Conservation (phyloP, 2,113 vertebrate genomes). For the Antennarius striatus region DNA sequence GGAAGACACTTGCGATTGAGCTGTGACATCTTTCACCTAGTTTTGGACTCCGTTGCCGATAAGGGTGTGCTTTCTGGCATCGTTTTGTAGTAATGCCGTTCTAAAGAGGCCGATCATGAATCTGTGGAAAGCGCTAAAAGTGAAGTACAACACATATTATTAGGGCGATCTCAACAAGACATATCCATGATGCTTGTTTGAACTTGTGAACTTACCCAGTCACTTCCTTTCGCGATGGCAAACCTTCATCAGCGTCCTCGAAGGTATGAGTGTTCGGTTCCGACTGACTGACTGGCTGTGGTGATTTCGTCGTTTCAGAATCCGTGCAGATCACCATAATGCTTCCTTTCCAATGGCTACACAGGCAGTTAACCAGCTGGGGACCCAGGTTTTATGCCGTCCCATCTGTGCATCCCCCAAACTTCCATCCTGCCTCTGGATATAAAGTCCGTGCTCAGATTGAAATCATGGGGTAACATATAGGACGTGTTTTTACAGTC, state of each 20-base stretch:
- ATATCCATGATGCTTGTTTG: neutral
- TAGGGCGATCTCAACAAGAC: too few species aligned
- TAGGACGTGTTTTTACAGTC: neutral
- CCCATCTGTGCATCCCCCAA: neutral
- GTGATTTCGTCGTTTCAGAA: neutral
- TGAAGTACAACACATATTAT: slow-evolving; percentile 5
- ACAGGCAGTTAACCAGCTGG: slow-evolving; percentile 3
- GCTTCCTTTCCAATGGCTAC: neutral
- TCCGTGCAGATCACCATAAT: neutral
- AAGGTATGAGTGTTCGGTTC: neutral
- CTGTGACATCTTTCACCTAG: slow-evolving; percentile 26
- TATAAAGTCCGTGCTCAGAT: neutral
- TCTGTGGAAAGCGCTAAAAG: slow-evolving; percentile 26
- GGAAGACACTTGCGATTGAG: slow-evolving; percentile 35
- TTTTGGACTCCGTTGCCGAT: slow-evolving; percentile 4
- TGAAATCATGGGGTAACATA: neutral
- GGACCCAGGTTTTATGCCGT: neutral
- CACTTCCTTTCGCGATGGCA: too few species aligned
- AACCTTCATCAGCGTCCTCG: neutral
- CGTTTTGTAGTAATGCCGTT: too few species aligned
- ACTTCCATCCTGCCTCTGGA: neutral
- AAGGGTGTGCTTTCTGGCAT: slow-evolving; percentile 10
- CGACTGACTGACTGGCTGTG: neutral
- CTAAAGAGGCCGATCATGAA: too few species aligned
- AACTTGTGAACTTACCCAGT: neutral